Conservation (phyloP, 1,140 invertebrate genomes). For the Parapsyche elsis region DNA sequence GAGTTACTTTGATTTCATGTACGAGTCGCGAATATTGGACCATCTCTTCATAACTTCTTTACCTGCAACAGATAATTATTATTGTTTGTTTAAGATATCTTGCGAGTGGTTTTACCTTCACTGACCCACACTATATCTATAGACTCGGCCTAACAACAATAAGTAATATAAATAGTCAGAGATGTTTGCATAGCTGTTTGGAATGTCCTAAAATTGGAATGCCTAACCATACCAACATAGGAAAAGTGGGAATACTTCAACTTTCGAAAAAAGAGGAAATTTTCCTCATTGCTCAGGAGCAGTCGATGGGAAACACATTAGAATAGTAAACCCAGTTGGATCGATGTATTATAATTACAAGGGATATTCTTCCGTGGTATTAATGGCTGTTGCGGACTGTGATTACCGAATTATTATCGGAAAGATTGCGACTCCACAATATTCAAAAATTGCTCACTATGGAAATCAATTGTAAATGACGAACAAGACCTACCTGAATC, state of each 20-base stretch:
- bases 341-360: slow-evolving; percentile 59
- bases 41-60: too few relatives aligned
- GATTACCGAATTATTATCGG: slow-evolving; percentile 59
- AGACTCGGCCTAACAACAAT: slow-evolving; percentile 3
- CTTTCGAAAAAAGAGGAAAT: background rate
- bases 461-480: slow-evolving; percentile 50
- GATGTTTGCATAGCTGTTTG: too few relatives aligned
- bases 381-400: slow-evolving; percentile 58
- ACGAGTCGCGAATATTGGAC: too few relatives aligned
- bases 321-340: slow-evolving; percentile 19
- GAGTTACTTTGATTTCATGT: too few relatives aligned
- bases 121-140: slow-evolving; percentile 2
- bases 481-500: slow-evolving; percentile 19
- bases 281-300: background rate
- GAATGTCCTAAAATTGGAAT: too few relatives aligned
- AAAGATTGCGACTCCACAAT: slow-evolving; percentile 52
- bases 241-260: background rate
- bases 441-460: slow-evolving; percentile 36
- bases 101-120: background rate
- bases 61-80: too few relatives aligned
- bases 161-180: background rate
- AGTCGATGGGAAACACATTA: slow-evolving; percentile 14
- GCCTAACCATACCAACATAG: background rate
- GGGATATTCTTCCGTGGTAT: slow-evolving; percentile 58
- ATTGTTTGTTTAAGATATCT: slow-evolving; percentile 8